Evolutionary conservation across 2,888 invertebrate species (phyloP), one percentile per base, ranked within the genome.

Genomic region (Oligia latruncula): DNA sequence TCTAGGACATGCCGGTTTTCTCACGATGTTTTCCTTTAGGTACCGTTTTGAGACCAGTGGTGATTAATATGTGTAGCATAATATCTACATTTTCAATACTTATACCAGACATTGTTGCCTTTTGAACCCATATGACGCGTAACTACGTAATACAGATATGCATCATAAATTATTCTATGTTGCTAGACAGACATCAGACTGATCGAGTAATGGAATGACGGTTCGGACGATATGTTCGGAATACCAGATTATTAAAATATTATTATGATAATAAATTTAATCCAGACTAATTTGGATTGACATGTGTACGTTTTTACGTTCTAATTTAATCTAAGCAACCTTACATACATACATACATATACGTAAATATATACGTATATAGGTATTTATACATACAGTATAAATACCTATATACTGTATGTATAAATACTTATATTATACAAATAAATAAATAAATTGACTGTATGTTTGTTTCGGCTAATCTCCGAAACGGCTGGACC

Each of bases 131-230:
- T 52, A 77, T 43, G 43, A n/a, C 20, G 40, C 73, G 15, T 49
- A 8, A n/a, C n/a, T 43, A 49, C 3, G 5, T 55, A 35, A 46
- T 13, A 35, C n/a, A 55, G 23, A 49, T 67, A 62, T 55, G 60
- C 23, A 8, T 71, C 55, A 81, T 77, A 46, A 40, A 62, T 70
- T 40, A 79, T 68, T 84, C 20, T 43, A 67, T 67, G 29, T 67
- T n/a, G 46, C 15, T 60, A 67, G 71, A 62, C 79, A 73, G 58
- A 72, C 49, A 67, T 62, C 80, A 68, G 49, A 73, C 82, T 70
- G 73, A 70, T 73, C n/a, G 68, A 20, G n/a, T 80, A 68, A 84
- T 79, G 55, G 68, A 82, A 65, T 84, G 64, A 73, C 73, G 13
- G 58, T n/a, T 46, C 40, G 58, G n/a, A 15, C 55, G 35, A 77